Evolutionary conservation across 2,113 vertebrate genomes (phyloP).

Genomic region (Gambusia affinis): DNA sequence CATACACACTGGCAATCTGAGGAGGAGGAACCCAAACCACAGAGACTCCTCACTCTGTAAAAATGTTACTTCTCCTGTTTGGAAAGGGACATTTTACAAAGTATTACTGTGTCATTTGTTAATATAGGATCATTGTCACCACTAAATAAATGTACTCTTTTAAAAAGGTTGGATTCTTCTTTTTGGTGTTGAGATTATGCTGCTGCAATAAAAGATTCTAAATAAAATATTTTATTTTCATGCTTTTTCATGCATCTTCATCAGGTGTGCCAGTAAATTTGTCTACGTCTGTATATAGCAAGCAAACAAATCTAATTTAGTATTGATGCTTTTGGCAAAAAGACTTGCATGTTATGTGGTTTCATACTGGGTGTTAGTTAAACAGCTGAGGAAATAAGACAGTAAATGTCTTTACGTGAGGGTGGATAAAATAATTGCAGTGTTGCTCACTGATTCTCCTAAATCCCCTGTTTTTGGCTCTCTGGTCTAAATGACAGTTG

Average conservation of each 20-base stretch:
- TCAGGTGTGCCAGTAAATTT: background rate
- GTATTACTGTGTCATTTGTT: too few species aligned
- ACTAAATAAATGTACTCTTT: background rate
- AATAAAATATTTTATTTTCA: background rate
- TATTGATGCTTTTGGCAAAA: conserved; percentile 48
- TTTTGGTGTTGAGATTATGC: background rate
- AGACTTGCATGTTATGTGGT: conserved; percentile 5
- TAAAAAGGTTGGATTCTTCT: background rate
- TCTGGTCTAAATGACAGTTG: background rate
- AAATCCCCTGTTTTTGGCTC: background rate
- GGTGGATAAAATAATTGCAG: conserved; percentile 45
- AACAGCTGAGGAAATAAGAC: conserved; percentile 4
- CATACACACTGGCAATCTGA: too few species aligned
- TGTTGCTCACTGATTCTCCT: background rate
- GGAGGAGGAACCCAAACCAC: too few species aligned
- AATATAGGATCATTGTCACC: background rate
- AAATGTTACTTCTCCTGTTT: too few species aligned
- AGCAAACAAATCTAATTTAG: background rate
- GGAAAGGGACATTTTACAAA: too few species aligned
- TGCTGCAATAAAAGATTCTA: too few species aligned
- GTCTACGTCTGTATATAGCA: background rate
- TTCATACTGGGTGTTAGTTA: background rate
- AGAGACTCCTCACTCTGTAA: too few species aligned
- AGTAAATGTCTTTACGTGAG: conserved; percentile 1
- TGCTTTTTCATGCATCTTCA: background rate